Conservation (phyloP, 2,113 vertebrate genomes). For the cat (Felis catus) region DNA sequence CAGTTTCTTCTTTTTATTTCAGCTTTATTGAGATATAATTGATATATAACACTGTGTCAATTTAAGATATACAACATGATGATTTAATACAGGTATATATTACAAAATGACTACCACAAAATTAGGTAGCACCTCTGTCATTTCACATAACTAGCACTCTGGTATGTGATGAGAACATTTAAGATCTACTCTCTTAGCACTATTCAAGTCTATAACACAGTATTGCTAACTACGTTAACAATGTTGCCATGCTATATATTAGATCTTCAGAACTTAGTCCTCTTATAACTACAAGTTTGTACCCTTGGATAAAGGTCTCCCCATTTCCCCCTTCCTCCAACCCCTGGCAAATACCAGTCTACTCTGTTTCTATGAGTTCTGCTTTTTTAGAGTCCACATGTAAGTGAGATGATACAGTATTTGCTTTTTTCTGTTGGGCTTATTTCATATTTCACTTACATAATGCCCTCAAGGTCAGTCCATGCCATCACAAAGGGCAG, state of each 20-base stretch:
- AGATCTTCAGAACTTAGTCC: not conserved
- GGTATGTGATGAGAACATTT: not conserved
- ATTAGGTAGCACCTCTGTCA: not conserved
- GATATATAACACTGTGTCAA: not conserved
- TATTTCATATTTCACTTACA: not conserved
- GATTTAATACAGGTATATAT: not conserved
- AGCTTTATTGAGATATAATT: not conserved
- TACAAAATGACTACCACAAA: not conserved
- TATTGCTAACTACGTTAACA: not conserved
- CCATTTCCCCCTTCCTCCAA: not conserved
- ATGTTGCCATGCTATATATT: not conserved
- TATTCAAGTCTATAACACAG: not conserved
- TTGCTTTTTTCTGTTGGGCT: not conserved
- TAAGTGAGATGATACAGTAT: not conserved
- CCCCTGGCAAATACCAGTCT: not conserved
- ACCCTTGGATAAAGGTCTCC: not conserved
- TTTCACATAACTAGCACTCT: not conserved
- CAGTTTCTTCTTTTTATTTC: not conserved
- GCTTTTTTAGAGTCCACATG: not conserved
- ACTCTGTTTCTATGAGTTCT: not conserved
- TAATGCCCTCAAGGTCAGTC: not conserved
- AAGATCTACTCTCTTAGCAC: not conserved
- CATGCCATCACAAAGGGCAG: not conserved
- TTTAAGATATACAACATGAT: not conserved
- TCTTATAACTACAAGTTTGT: not conserved